A percentile compares a stretch with the other conserved stretches of the same genome.
These are phyloP conservation scores for Ceratotherium simum DNA, from an alignment of 2,113 vertebrate genomes.

Conservation along the genomic window DNA sequence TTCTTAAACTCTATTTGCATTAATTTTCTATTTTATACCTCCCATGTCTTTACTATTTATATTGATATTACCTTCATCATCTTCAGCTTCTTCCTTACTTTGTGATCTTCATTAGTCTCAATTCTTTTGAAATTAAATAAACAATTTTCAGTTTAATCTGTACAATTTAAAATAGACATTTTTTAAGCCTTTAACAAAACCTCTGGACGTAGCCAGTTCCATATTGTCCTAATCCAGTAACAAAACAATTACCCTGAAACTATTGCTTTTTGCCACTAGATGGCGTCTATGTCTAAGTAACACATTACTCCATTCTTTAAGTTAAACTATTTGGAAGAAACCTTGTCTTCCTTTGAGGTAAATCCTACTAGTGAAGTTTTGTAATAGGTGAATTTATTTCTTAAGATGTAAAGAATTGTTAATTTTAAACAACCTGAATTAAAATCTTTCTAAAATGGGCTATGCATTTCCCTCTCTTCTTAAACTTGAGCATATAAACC, in stretches of 20 bases:
- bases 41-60: background rate
- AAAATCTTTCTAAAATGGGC: slow-evolving; percentile 8
- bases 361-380: slow-evolving; percentile 37
- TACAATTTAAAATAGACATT: slow-evolving; percentile 6
- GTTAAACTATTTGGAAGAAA: slow-evolving; percentile 57
- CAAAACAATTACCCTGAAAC: slow-evolving; percentile 48
- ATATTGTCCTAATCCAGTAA: background rate
- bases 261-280: slow-evolving; percentile 34
- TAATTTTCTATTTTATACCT: slow-evolving; percentile 24
- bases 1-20: background rate
- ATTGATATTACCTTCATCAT: background rate
- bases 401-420: slow-evolving; percentile 13
- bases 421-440: slow-evolving; percentile 22
- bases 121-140: slow-evolving; percentile 13
- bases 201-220: background rate
- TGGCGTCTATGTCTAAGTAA: slow-evolving; percentile 53
- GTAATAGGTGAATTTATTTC: background rate
- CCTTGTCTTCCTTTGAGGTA: slow-evolving; percentile 59
- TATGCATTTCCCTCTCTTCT: background rate
- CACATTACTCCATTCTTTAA: background rate
- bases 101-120: background rate
- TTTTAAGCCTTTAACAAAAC: slow-evolving; percentile 6
- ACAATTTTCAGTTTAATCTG: slow-evolving; percentile 20
- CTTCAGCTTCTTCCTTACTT: slow-evolving; percentile 26
- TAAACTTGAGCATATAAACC: background rate